phyloP scores from a whole-genome alignment of 2,113 vertebrate species.

The Trachemys scripta region DNA sequence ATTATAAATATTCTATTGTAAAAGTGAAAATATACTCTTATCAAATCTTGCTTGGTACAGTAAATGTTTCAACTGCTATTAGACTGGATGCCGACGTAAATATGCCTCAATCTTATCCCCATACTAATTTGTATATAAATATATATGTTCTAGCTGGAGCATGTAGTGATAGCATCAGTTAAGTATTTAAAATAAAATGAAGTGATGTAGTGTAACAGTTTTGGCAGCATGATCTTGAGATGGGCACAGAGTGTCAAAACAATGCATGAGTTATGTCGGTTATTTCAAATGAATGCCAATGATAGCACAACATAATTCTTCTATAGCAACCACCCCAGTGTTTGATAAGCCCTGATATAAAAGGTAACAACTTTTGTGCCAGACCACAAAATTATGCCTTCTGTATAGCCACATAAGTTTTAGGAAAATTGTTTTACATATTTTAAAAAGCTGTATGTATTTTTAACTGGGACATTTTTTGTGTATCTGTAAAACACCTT shows the following conservation, averaged over 20 bases:
- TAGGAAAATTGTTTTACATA: not conserved
- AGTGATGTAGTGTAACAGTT: not conserved
- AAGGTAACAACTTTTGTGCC: not conserved
- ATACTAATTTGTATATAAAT: conserved; percentile 30
- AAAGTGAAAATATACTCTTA: conserved; percentile 40
- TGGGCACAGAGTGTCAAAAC: no score
- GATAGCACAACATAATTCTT: no score
- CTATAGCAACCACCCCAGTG: not conserved
- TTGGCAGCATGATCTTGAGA: not conserved
- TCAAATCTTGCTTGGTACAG: conserved; percentile 53
- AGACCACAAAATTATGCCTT: not conserved
- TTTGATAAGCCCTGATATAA: not conserved
- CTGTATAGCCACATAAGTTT: not conserved
- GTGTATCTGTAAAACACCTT: no score
- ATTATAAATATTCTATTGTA: conserved; percentile 17
- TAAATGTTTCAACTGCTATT: conserved; percentile 51
- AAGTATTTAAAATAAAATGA: not conserved
- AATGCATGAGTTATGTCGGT: no score
- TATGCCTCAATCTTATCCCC: not conserved
- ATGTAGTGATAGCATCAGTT: not conserved
- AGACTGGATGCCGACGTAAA: conserved; percentile 54
- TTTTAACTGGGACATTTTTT: no score
- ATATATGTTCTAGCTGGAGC: not conserved
- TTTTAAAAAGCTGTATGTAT: no score
- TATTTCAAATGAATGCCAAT: not conserved